These are phyloP conservation scores for Larimichthys crocea DNA, from an alignment of 2,113 vertebrate species.

Conservation along the genomic window DNA sequence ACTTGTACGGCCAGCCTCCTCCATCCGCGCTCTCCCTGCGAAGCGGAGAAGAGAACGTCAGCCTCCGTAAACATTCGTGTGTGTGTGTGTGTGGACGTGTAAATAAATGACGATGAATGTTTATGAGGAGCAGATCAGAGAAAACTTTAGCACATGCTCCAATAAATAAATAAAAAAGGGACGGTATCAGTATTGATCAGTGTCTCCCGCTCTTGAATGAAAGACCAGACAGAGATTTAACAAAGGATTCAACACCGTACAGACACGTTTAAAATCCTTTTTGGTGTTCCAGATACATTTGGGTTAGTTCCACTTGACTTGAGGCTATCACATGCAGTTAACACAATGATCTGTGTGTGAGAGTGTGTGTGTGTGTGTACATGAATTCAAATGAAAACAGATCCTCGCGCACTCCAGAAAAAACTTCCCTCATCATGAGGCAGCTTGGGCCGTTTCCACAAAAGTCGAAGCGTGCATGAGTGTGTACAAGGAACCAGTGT, in stretches of 20 bases:
- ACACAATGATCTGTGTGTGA: conserved; percentile 62
- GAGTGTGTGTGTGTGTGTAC: conserved; percentile 10
- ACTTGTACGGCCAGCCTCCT: conserved; percentile 91
- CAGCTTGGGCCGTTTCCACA: conserved; percentile 31
- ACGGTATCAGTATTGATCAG: conserved; percentile 28
- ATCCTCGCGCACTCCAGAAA: conserved; percentile 30
- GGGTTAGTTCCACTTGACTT: conserved; percentile 34
- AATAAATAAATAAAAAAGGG: background rate
- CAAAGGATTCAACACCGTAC: conserved; percentile 15
- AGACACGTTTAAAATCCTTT: conserved; percentile 37
- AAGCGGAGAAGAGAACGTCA: conserved; percentile 27
- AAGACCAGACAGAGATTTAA: conserved; percentile 6
- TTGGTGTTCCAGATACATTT: conserved; percentile 57
- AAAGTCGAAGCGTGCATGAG: background rate
- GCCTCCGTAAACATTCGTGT: background rate
- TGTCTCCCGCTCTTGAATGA: conserved; percentile 5
- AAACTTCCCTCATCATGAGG: conserved; percentile 28
- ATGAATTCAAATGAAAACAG: conserved; percentile 73
- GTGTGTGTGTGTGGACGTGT: background rate
- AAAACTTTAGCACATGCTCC: conserved; percentile 11
- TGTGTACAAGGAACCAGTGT: background rate
- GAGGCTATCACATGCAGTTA: conserved; percentile 54
- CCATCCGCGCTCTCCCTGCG: conserved; percentile 91
- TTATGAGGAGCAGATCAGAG: conserved; percentile 1
- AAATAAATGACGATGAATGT: background rate